Evolutionary conservation across 2,888 invertebrate species (phyloP), one percentile per base, ranked within the genome.

Genomic region (Euzophera pinguis): DNA sequence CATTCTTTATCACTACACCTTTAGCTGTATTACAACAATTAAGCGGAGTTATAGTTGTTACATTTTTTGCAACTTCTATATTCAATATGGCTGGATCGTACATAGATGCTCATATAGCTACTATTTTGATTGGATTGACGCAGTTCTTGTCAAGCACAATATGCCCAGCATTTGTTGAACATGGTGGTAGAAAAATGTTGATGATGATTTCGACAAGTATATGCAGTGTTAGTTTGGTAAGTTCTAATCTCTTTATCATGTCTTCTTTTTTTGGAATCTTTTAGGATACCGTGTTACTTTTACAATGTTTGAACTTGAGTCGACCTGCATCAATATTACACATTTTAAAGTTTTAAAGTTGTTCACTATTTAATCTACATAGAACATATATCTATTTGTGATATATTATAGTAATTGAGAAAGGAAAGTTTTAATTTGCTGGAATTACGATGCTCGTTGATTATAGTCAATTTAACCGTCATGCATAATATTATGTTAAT

Each of bases 1-100:
- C 69, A 0, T 47, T 74, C 14, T 42, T 60, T 0, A 67, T 71
- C 12, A 61, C 66, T 0, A 7, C 65, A 0, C 52, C 53, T 9
- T 51, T 68, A 13, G 53, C 56, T 7, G 53, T 66, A 2, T 56
- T 71, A 1, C 67, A 68, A 42, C 61, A 66, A 32, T 7, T 61
- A 3, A 69, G 68, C 47, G 73, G 73, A 8, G 52, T 64, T 0
- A 38, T 65, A 10, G 64, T 58, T 6, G 50, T 69, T 0, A 22
- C 57, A 1, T 65, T 67, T 8, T 71, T 62, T 49, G 53, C 61
- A 1, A 65, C 66, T 0, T 53, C 59, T 1, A 70, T 73, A 56
- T 73, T 72, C 55, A 57, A 65, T 3, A 27, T 63, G 3, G 67
- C 72, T 12, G 66, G 62, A 1, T 69, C 69, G 4, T 62, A 66